phyloP scores from a whole-genome alignment of 2,113 vertebrate species.

The Heliornis fulica region DNA sequence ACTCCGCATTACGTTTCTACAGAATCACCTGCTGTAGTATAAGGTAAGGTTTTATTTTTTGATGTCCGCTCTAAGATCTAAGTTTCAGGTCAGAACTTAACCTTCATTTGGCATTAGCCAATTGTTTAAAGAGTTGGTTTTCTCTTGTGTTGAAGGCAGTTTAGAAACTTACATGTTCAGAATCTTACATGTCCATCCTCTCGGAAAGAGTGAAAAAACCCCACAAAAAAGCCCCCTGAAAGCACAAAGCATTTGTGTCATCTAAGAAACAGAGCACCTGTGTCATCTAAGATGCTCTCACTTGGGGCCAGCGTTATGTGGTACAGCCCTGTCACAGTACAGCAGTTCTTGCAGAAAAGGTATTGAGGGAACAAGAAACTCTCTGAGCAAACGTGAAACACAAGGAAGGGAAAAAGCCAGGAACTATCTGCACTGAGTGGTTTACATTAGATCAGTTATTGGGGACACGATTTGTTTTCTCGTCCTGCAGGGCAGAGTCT shows the following conservation, averaged over 20 bases:
- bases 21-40: background rate
- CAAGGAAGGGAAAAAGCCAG: background rate
- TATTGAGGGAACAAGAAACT: background rate
- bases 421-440: background rate
- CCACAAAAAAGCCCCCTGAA: background rate
- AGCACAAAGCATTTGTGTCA: background rate
- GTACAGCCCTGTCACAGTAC: background rate
- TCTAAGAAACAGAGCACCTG: background rate
- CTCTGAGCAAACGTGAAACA: background rate
- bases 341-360: background rate
- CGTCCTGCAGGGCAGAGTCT: background rate
- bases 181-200: background rate
- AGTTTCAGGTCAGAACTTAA: background rate
- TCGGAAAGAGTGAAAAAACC: background rate
- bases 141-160: background rate
- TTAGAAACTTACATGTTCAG: background rate
- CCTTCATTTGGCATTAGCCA: background rate
- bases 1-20: background rate
- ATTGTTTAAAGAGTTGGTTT: rapidly evolving
- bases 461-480: background rate
- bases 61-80: background rate
- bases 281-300: background rate
- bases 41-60: background rate
- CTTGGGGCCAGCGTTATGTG: background rate
- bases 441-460: background rate